Evolutionary conservation across 2,888 invertebrate species (phyloP), one percentile per base, ranked within the genome.

Genomic region (Protodeltote pygarga): DNA sequence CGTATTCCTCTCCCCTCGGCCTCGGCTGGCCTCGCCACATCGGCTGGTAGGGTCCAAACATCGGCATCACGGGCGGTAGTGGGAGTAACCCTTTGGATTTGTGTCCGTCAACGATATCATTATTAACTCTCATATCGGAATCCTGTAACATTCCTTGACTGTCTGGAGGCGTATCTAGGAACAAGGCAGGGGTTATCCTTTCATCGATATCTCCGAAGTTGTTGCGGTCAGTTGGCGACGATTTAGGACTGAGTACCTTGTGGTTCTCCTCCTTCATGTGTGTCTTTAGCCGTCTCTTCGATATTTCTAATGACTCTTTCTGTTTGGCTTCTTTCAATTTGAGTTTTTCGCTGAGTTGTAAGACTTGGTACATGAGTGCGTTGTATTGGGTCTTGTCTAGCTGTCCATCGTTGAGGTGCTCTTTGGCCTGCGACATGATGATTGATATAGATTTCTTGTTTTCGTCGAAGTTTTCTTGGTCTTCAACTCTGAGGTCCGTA

Each of bases 341-440:
- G 27, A 93, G 92, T 38, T 94, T 95, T 77, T 97, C 97, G 65
- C 95, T 96, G 62, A 97, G 94, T 65, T 95, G 94, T 52, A 96
- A 89, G 1, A 97, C 95, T 79, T 96, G 96, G 77, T 95, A 95
- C 80, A 97, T 94, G 10, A 97, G 87, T 5, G 94, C 94, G 65
- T 95, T 95, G 77, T 96, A 96, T 71, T 96, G 95, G 19, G 93
- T 94, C 73, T 95, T 94, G 35, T 95, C 95, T 46, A 97, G 93
- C 29, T 94, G 94, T 0, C 97, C 96, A 37, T 94, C 94, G 54
- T 94, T 95, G 51, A 95, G 93, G 68, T 96, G 94, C 68, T 96
- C 95, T 49, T 97, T 96, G 0, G 97, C 98, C 73, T 97, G 96
- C 5, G 94, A 94, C 77, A 97, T 95, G 48, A 97, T 96, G 28